A percentile compares a stretch with the other conserved stretches of the same genome.
Conservation (phyloP, 2,888 invertebrate species). For the Chymomyza procnemis region DNA sequence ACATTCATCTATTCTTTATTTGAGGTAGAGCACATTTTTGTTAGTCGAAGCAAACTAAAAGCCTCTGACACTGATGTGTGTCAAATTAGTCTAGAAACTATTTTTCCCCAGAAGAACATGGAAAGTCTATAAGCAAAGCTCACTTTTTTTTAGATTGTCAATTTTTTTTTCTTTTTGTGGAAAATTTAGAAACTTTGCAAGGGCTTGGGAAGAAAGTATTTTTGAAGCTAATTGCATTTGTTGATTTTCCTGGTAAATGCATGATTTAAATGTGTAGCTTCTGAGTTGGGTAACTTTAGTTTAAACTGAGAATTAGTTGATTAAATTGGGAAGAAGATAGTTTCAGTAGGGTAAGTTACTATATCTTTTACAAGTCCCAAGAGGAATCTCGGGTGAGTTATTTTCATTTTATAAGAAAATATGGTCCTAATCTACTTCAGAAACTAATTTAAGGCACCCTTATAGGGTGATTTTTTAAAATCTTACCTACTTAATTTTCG, state of each 20-base stretch:
- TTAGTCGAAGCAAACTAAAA: background rate
- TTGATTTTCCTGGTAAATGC: background rate
- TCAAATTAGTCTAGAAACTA: slow-evolving; percentile 9
- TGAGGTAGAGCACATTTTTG: slow-evolving; percentile 1
- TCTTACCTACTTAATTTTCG: too few relatives aligned
- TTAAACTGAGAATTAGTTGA: too few relatives aligned
- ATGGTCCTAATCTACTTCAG: too few relatives aligned
- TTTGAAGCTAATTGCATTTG: background rate
- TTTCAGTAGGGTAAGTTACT: too few relatives aligned
- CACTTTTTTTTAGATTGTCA: background rate
- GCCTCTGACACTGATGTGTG: slow-evolving; percentile 9
- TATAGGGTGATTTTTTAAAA: too few relatives aligned
- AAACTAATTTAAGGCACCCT: too few relatives aligned
- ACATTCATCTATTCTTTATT: background rate
- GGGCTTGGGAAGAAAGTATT: background rate
- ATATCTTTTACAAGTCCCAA: too few relatives aligned
- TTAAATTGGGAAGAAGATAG: too few relatives aligned
- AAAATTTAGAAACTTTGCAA: background rate
- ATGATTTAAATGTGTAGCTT: background rate
- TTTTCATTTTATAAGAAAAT: too few relatives aligned
- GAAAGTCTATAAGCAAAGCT: background rate
- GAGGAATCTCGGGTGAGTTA: too few relatives aligned
- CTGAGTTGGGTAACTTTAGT: too few relatives aligned
- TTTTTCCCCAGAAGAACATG: background rate
- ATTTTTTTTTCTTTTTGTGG: too few relatives aligned